These are phyloP conservation scores for Metopia argyrocephala DNA, from an alignment of 2,888 invertebrate genomes.

Conservation along the genomic window DNA sequence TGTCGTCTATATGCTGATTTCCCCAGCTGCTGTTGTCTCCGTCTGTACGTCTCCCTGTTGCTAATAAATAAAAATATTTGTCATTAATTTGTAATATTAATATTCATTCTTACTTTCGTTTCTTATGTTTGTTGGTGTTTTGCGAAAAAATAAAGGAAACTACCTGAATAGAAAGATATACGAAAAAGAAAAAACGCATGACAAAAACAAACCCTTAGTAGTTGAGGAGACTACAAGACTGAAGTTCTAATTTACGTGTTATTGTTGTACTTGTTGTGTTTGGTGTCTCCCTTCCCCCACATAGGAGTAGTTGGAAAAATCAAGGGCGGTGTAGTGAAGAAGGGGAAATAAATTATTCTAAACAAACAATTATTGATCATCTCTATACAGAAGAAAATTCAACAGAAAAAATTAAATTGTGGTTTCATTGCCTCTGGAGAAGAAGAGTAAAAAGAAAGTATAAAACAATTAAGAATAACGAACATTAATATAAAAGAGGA, in stretches of 20 bases:
- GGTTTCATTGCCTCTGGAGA: slow-evolving; percentile 30
- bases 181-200: neutral
- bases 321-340: neutral
- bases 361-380: slow-evolving; percentile 46
- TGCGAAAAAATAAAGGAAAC: slow-evolving; percentile 42
- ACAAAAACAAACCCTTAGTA: slow-evolving; percentile 13
- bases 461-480: slow-evolving; percentile 27
- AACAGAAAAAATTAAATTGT: slow-evolving; percentile 1
- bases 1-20: slow-evolving; percentile 33
- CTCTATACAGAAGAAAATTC: slow-evolving; percentile 25
- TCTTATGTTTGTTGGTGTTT: slow-evolving; percentile 37
- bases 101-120: slow-evolving; percentile 11
- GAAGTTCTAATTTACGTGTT: slow-evolving; percentile 34
- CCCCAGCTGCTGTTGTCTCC: slow-evolving; percentile 19
- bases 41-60: slow-evolving; percentile 44
- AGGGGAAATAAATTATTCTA: slow-evolving; percentile 8
- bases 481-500: neutral
- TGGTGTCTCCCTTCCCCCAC: neutral
- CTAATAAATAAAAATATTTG: slow-evolving; percentile 39
- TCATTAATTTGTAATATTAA: slow-evolving; percentile 35
- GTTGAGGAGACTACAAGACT: slow-evolving; percentile 43
- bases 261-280: slow-evolving; percentile 15
- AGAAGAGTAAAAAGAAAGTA: slow-evolving; percentile 33
- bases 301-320: neutral
- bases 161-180: neutral